Base-by-base conservation (phyloP, 2,888 invertebrate species). In the Halictus ligatus region DNA sequence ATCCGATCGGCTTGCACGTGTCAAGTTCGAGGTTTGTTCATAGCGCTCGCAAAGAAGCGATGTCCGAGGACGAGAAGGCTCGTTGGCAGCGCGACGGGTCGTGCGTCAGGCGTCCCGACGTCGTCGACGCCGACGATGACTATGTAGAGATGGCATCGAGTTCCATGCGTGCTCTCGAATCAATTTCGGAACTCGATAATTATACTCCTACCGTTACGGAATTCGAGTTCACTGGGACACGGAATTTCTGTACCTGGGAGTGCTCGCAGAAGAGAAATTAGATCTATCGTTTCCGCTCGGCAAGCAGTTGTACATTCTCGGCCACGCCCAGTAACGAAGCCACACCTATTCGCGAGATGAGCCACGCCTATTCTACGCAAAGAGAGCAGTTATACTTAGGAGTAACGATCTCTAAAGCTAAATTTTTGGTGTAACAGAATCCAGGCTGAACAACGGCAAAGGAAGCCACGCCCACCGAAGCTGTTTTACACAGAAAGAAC, bases 21-120 rank as follows among this genome's bases (percentile, higher is more conserved):
- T 74, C 25, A 35, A 60, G 78, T 60, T 71, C 81, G 46, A 78
- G 78, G 54, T 15, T 77, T 48, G 69, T 50, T 71, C 54, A 35
- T 67, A 67, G 35, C 74, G 6, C 35, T 74, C 50, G 21, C 35
- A 21, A 48, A 3, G 48, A 73, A 29, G 48, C 29, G 54, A 35
- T 35, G 67, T 7, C 58, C 7, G 76, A n/a, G 25, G 12, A 43
- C 46, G 40, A 18, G 67, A 35, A 69, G 54, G 69, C 48, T 67
- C 4, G 76, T 76, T 76, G 64, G 69, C 78, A 54, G n/a, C 29
- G 69, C 40, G 71, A 43, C 35, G 35, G 40, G 21, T 40, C 21
- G 69, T 21, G 69, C 35, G 40, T 29, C 64, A 64, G 64, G 64
- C 64, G 64, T 29, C 29, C 13, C 60, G 25, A 15, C 64, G 29